Conservation (phyloP, 2,797 vertebrate genomes). For the Eulemur mongoz region DNA sequence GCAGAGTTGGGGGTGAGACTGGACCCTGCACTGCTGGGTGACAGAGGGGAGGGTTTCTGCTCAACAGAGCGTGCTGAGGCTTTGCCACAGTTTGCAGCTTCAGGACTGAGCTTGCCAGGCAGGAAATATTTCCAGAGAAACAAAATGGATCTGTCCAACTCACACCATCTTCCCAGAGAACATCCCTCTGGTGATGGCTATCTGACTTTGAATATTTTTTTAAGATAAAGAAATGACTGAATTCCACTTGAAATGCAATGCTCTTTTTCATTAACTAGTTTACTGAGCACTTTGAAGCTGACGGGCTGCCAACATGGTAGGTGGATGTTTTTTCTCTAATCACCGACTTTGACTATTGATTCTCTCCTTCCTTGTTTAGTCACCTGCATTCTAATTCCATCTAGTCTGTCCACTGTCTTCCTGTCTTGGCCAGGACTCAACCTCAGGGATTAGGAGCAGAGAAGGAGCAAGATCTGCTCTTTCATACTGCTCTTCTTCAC, state of each 20-base stretch:
- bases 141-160: not conserved
- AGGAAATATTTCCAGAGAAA: not conserved
- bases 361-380: not conserved
- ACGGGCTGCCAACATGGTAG: not conserved
- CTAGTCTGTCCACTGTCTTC: not conserved
- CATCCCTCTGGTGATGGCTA: not conserved
- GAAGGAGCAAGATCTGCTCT: not conserved
- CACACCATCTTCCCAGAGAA: not conserved
- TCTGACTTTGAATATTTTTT: not conserved
- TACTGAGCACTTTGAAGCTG: not conserved
- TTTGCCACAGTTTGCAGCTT: not conserved
- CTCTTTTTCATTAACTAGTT: not conserved
- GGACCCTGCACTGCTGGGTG: not conserved
- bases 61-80: not conserved
- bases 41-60: not conserved
- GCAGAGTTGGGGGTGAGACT: not conserved
- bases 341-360: not conserved
- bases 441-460: not conserved
- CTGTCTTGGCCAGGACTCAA: not conserved
- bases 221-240: not conserved
- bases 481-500: not conserved
- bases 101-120: not conserved
- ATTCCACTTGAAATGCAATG: not conserved
- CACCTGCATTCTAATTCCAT: not conserved
- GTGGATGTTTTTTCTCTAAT: not conserved